Evolutionary conservation across 2,797 vertebrate genomes (phyloP).

Genomic region (Sebastes kiyomatsui): DNA sequence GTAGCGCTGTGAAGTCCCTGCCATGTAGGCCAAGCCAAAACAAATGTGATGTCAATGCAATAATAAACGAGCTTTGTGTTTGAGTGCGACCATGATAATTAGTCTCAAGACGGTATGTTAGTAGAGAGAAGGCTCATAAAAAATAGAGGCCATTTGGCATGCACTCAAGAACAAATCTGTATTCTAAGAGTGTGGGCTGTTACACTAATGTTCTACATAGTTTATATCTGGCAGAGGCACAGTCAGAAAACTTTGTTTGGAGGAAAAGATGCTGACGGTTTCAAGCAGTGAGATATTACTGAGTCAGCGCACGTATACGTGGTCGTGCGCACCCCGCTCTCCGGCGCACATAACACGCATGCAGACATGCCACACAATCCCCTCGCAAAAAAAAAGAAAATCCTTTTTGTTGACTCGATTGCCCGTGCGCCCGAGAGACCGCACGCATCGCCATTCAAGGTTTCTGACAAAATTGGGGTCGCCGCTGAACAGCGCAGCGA

Average conservation of each 20-base stretch:
- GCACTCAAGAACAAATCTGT: conserved; percentile 76
- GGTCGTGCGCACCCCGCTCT: conserved; percentile 12
- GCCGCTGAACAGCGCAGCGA: conserved; percentile 43
- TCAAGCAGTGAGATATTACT: conserved; percentile 59
- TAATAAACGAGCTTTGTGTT: conserved; percentile 80
- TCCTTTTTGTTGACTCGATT: conserved; percentile 64
- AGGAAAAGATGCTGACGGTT: conserved; percentile 75
- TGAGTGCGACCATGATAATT: conserved; percentile 79
- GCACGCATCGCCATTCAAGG: conserved; percentile 51
- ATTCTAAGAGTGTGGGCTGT: conserved; percentile 72
- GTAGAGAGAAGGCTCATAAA: conserved; percentile 77
- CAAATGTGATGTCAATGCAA: conserved; percentile 74
- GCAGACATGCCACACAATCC: conserved; percentile 7
- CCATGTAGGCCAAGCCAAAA: conserved; percentile 74
- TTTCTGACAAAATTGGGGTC: conserved; percentile 73
- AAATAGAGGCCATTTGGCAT: conserved; percentile 80
- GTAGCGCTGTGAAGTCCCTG: conserved; percentile 51
- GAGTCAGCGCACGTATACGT: conserved; percentile 69
- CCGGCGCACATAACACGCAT: conserved; percentile 34
- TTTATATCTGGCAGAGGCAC: conserved; percentile 72
- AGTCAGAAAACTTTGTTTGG: conserved; percentile 71
- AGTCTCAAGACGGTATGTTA: conserved; percentile 77
- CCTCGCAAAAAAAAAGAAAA: conserved; percentile 14
- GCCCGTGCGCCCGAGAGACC: conserved; percentile 29
- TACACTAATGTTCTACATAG: conserved; percentile 80